Conservation (phyloP, 2,797 vertebrate species). For the Lycodopsis pacificus region DNA sequence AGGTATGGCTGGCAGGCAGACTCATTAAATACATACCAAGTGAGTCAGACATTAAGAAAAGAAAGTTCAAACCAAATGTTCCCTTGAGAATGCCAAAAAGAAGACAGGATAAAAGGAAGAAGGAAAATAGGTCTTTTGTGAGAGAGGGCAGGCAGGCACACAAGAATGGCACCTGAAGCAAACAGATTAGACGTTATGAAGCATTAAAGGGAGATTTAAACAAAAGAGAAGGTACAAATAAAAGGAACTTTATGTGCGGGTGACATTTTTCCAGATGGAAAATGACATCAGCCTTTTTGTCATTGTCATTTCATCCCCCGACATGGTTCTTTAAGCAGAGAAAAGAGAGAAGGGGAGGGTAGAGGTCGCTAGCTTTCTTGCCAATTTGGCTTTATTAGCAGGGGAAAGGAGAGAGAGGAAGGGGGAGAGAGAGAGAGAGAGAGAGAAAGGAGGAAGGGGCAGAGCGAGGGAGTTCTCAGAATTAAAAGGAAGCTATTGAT, state of each 20-base stretch:
- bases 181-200: conserved; percentile 71
- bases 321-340: conserved; percentile 57
- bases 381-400: conserved; percentile 77
- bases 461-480: conserved; percentile 63
- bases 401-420: conserved; percentile 44
- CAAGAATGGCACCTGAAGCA: conserved; percentile 71
- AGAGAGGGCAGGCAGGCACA: conserved; percentile 50
- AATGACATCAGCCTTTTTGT: conserved; percentile 63
- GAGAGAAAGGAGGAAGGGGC: conserved; percentile 32
- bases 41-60: conserved; percentile 33
- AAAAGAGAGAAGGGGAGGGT: conserved; percentile 53
- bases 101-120: conserved; percentile 28
- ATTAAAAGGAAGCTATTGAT: conserved; percentile 80
- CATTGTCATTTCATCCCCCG: conserved; percentile 42
- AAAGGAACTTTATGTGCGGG: conserved; percentile 44
- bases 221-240: conserved; percentile 38
- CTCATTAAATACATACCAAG: conserved; percentile 69
- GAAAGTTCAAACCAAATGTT: conserved; percentile 40
- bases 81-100: conserved; percentile 24
- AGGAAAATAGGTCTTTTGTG: conserved; percentile 36
- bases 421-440: conserved; percentile 31
- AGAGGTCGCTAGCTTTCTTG: conserved; percentile 74
- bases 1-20: conserved; percentile 61
- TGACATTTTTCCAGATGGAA: conserved; percentile 44
- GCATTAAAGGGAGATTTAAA: conserved; percentile 39